Conservation (phyloP, 2,113 vertebrate genomes). For the Microtus pennsylvanicus region DNA sequence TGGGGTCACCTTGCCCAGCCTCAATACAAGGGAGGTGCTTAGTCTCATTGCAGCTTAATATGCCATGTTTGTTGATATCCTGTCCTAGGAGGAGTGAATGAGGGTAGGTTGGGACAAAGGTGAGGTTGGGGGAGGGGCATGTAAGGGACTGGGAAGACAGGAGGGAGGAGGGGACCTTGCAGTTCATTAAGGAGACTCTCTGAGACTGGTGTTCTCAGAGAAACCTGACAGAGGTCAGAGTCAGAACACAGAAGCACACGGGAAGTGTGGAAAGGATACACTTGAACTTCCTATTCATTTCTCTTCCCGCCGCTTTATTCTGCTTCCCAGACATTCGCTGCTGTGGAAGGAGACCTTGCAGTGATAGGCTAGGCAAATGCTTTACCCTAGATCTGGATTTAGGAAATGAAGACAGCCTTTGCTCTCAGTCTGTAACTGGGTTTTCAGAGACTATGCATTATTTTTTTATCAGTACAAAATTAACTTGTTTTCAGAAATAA, state of each 20-base stretch:
- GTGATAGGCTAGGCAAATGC: background rate
- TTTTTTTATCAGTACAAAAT: slow-evolving; percentile 45
- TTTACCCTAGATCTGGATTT: background rate
- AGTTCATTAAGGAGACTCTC: background rate
- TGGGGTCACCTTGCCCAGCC: background rate
- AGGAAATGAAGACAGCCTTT: background rate
- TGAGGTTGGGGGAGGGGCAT: background rate
- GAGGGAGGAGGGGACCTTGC: too few relatives aligned
- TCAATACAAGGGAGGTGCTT: background rate
- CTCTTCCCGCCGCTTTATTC: background rate
- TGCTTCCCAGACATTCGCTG: background rate
- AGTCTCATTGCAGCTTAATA: background rate
- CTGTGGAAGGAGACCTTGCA: background rate
- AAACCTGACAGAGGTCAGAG: background rate
- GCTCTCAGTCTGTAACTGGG: background rate
- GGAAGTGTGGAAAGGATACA: background rate
- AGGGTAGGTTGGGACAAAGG: background rate
- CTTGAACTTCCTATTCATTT: background rate
- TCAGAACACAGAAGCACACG: background rate
- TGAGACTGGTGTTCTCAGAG: background rate
- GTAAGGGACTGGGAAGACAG: too few relatives aligned
- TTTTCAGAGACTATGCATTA: background rate
- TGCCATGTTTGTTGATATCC: background rate
- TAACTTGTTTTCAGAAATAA: background rate
- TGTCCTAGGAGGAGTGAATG: background rate